Conservation (phyloP, 1,140 invertebrate genomes). For the Drosophila sturtevanti region DNA sequence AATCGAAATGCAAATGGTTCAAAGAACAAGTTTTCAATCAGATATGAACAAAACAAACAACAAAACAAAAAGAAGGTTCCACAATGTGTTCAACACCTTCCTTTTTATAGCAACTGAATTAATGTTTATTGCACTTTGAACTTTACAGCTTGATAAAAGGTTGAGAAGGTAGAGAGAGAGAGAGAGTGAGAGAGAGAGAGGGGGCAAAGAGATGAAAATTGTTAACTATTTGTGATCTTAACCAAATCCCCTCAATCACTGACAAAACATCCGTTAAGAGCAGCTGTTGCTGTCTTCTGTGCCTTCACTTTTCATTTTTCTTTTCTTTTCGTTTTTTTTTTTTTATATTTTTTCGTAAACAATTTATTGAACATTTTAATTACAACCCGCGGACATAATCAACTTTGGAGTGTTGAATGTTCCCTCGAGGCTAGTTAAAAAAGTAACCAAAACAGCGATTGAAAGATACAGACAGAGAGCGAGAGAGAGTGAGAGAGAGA, state of each 20-base stretch:
- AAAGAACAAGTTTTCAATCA: neutral
- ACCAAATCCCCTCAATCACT: neutral
- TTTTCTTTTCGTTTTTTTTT: constrained; percentile 11
- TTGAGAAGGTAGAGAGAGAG: too few relatives aligned
- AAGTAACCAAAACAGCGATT: constrained; percentile 14
- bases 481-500: neutral
- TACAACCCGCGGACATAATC: constrained; percentile 63
- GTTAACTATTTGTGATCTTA: too few relatives aligned
- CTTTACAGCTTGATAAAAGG: neutral
- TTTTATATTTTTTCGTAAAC: too few relatives aligned
- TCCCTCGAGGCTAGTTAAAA: constrained; percentile 35
- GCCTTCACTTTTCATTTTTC: constrained; percentile 12
- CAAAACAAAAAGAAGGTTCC: neutral
- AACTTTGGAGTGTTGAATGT: constrained; percentile 49
- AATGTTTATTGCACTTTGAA: neutral
- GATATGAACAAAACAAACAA: neutral
- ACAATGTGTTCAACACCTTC: neutral
- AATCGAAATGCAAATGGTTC: neutral
- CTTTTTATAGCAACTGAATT: neutral
- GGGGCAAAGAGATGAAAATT: too few relatives aligned
- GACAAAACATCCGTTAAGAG: constrained; percentile 13
- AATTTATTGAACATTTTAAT: constrained; percentile 77
- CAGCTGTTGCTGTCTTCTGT: neutral
- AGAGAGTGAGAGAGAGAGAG: too few relatives aligned
- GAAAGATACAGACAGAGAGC: neutral